A percentile compares a stretch with the other conserved stretches of the same genome.
These are phyloP conservation scores for Tautogolabrus adspersus DNA, from an alignment of 2,113 vertebrate species.

Conservation along the genomic window DNA sequence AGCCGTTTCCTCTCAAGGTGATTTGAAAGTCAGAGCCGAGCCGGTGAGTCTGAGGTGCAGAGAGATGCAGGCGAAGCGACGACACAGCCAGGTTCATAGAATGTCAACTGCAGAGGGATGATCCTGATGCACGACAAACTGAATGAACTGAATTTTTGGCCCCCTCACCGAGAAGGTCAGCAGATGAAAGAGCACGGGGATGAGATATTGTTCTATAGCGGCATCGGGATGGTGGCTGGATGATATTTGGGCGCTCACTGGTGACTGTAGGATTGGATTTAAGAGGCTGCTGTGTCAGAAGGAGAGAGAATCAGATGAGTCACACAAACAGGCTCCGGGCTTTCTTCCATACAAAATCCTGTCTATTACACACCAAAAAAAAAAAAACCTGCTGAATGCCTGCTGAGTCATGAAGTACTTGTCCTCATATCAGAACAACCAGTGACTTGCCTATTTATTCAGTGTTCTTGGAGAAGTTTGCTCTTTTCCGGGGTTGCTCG, in stretches of 20 bases:
- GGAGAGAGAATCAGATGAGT: conserved; percentile 50
- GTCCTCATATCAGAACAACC: neutral
- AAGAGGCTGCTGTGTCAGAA: conserved; percentile 56
- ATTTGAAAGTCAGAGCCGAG: conserved; percentile 73
- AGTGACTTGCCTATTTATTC: neutral
- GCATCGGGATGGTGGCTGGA: conserved; percentile 9
- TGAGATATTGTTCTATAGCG: conserved; percentile 46
- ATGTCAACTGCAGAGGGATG: conserved; percentile 67
- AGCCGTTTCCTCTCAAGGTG: conserved; percentile 61
- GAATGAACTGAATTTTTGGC: conserved; percentile 52
- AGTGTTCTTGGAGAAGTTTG: neutral
- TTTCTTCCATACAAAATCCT: conserved; percentile 20
- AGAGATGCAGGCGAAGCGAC: conserved; percentile 41
- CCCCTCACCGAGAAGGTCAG: conserved; percentile 55
- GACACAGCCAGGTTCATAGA: conserved; percentile 65
- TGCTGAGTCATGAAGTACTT: conserved; percentile 14
- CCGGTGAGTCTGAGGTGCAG: conserved; percentile 53
- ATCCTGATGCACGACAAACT: conserved; percentile 55
- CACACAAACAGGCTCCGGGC: conserved; percentile 55
- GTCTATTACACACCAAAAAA: neutral
- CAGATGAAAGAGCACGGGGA: conserved; percentile 55
- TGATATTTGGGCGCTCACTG: conserved; percentile 56
- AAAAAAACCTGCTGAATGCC: neutral
- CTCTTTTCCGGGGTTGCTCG: neutral
- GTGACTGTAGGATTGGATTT: conserved; percentile 56